Conservation (phyloP, 2,888 invertebrate species). For the Eustalomyia histrio region DNA sequence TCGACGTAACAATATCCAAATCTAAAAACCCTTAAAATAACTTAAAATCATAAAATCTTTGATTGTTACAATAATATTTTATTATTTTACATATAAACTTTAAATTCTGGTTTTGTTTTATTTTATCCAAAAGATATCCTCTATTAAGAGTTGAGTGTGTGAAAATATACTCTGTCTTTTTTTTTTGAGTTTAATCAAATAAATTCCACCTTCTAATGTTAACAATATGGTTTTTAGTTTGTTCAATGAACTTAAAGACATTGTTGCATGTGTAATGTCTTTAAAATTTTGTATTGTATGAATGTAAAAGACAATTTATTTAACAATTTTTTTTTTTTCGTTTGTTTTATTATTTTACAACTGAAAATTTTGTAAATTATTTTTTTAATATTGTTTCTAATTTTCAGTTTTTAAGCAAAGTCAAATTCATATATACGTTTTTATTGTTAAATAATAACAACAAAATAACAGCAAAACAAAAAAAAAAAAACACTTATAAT, state of each 20-base stretch:
- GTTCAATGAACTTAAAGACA: slow-evolving; percentile 66
- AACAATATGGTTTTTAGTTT: slow-evolving; percentile 52
- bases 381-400: slow-evolving; percentile 32
- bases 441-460: slow-evolving; percentile 48
- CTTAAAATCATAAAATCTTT: too few relatives aligned
- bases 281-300: slow-evolving; percentile 55
- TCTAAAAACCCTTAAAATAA: too few relatives aligned
- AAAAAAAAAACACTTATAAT: slow-evolving; percentile 45
- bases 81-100: too few relatives aligned
- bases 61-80: too few relatives aligned
- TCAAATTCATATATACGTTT: slow-evolving; percentile 39
- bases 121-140: too few relatives aligned
- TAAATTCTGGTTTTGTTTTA: too few relatives aligned
- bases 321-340: not conserved
- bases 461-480: too few relatives aligned
- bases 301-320: slow-evolving; percentile 47
- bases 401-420: slow-evolving; percentile 35
- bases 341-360: not conserved
- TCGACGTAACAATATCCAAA: too few relatives aligned
- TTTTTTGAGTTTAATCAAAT: too few relatives aligned
- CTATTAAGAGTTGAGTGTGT: too few relatives aligned
- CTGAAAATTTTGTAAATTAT: slow-evolving; percentile 4
- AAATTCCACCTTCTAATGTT: not conserved
- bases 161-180: too few relatives aligned
- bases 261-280: slow-evolving; percentile 61